phyloP scores from a whole-genome alignment of 2,113 vertebrate genomes.

The Gila orcuttii region DNA sequence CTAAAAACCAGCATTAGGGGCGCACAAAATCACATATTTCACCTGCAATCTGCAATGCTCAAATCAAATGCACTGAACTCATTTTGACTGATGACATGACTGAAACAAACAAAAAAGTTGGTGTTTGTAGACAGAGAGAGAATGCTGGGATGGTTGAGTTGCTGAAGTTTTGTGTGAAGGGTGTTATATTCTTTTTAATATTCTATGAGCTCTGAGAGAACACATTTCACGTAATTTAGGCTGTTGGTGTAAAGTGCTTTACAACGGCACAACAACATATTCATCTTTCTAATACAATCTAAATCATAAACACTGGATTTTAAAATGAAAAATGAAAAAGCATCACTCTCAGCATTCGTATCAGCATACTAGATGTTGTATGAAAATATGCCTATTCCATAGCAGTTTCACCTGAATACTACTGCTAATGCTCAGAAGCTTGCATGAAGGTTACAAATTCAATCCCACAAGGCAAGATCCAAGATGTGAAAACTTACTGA shows the following conservation, averaged over 20 bases:
- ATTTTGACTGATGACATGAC: slow-evolving; percentile 1
- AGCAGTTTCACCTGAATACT: not conserved
- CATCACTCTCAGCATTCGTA: not conserved
- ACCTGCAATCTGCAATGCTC: not conserved
- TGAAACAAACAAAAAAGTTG: not conserved
- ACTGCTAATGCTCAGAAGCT: not conserved
- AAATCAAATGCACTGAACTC: not conserved
- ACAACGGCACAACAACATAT: not conserved
- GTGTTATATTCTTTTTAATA: slow-evolving; percentile 33
- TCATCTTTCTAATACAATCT: not conserved
- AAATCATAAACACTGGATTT: not conserved
- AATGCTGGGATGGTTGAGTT: not conserved
- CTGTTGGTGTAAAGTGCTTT: not conserved
- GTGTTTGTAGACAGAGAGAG: not conserved
- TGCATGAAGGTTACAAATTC: not conserved
- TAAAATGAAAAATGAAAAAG: not conserved
- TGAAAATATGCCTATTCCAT: not conserved
- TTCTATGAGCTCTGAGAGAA: slow-evolving; percentile 39
- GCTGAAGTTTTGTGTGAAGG: not conserved
- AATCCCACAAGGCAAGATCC: not conserved
- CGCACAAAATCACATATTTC: not conserved
- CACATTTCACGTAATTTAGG: not conserved
- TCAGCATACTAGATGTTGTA: not conserved
- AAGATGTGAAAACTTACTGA: slow-evolving; percentile 5
- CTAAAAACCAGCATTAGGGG: not conserved